phyloP scores from a whole-genome alignment of 1,140 invertebrate species.

The Bombus terrestris region DNA sequence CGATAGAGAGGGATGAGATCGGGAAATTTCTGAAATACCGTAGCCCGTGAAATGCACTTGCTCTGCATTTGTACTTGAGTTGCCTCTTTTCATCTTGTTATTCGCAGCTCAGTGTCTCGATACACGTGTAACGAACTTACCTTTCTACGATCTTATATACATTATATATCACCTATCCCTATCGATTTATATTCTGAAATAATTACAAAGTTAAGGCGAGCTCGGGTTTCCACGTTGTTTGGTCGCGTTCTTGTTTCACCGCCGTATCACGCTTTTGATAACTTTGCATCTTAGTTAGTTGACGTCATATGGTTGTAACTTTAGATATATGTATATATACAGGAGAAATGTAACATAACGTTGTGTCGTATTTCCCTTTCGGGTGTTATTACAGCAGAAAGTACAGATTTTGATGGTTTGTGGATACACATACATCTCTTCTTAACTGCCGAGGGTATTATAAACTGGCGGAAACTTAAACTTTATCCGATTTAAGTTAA shows the following conservation, averaged over 20 bases:
- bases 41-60: conserved; percentile 67
- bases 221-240: background rate
- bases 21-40: conserved; percentile 69
- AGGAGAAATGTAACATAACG: background rate
- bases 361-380: background rate
- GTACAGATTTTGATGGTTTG: background rate
- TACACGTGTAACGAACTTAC: background rate
- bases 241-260: background rate
- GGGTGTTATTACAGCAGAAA: background rate
- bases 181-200: conserved; percentile 3
- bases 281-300: background rate
- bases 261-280: background rate
- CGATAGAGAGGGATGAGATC: conserved; percentile 55
- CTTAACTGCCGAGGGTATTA: background rate
- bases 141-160: background rate
- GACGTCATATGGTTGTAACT: background rate
- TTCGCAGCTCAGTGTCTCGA: background rate
- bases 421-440: background rate
- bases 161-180: no score
- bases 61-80: conserved; percentile 60
- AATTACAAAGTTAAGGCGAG: background rate
- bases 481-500: conserved; percentile 19
- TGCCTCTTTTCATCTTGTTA: conserved; percentile 29
- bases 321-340: background rate
- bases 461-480: background rate